Evolutionary conservation across 2,888 invertebrate genomes (phyloP), one percentile per base, ranked within the genome.

Genomic region (Eupelmus urozonus): DNA sequence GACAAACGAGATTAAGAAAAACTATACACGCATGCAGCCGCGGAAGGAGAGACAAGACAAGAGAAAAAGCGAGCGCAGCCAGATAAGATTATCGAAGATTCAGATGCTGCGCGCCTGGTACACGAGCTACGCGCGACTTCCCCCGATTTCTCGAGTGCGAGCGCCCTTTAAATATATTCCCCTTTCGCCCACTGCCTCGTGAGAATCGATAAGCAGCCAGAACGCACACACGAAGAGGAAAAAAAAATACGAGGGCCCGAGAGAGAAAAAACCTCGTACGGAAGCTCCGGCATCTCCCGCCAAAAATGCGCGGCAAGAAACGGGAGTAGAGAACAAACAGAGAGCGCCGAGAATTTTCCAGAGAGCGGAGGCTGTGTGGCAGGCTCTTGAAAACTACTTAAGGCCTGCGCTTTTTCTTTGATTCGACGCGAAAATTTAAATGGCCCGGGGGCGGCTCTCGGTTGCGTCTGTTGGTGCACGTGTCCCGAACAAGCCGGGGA

Each of bases 391-490:
- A 42, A 66, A 45, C 45, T 70, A 71, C 66, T 77, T 40, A 13
- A 27, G 20, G 18, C n/a, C n/a, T 5, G 34, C 34, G 3, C 5
- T 71, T 77, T 77, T 63, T 34, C 55, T 27, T 63, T 29, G 18
- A 65, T 63, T 71, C 49, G 9, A 71, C 49, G 65, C 76, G 20
- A 76, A 34, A 76, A 71, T 71, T 65, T 76, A 51, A 76, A 76
- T 40, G 11, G 16, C 4, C 23, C 27, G 23, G 34, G 9, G 9
- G 27, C 57, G 69, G 51, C 1, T 23, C 27, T 23, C 16, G 29
- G 29, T 23, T 42, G 65, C 25, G 51, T 16, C 9, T 67, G 53
- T 40, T 18, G 20, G n/a, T 45, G 18, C 71, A 71, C 62, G 71
- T 71, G 71, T 62, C 60, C 18, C 25, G 60, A 23, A 71, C 25